These are phyloP conservation scores for Maniola hyperantus DNA, from an alignment of 2,888 invertebrate species.

Conservation along the genomic window DNA sequence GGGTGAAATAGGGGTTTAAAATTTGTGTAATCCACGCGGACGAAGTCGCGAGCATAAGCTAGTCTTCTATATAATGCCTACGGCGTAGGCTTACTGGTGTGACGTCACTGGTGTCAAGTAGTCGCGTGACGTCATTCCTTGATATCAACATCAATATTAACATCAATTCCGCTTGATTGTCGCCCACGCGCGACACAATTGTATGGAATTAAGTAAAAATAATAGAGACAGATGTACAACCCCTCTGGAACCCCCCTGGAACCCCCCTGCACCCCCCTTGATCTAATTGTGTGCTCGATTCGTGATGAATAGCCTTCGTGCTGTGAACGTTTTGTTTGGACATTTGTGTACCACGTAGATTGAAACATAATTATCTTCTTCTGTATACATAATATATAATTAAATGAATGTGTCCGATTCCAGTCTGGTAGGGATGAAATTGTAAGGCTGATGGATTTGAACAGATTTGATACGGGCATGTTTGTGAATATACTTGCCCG, in stretches of 20 bases:
- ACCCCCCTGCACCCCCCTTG: neutral
- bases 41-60: neutral
- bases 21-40: too few species aligned
- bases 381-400: too few species aligned
- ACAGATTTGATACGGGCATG: too few species aligned
- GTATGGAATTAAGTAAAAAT: conserved; percentile 35
- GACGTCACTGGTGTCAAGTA: conserved; percentile 24
- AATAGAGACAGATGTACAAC: conserved; percentile 15
- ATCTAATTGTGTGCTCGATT: conserved; percentile 11
- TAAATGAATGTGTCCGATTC: too few species aligned
- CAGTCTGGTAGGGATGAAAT: too few species aligned
- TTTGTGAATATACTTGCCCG: too few species aligned
- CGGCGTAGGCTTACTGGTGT: conserved; percentile 13
- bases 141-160: conserved; percentile 37
- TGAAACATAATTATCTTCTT: too few species aligned
- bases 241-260: neutral
- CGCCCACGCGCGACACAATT: conserved; percentile 33
- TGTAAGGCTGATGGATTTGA: too few species aligned
- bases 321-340: conserved; percentile 4
- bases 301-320: conserved; percentile 9
- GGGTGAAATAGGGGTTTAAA: too few species aligned
- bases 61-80: neutral
- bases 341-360: neutral
- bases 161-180: conserved; percentile 38
- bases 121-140: conserved; percentile 30